Percentiles rank a stretch among this genome's conserved stretches.
phyloP scores from a whole-genome alignment of 2,888 invertebrate species.

The Aleiodes leptofemur region DNA sequence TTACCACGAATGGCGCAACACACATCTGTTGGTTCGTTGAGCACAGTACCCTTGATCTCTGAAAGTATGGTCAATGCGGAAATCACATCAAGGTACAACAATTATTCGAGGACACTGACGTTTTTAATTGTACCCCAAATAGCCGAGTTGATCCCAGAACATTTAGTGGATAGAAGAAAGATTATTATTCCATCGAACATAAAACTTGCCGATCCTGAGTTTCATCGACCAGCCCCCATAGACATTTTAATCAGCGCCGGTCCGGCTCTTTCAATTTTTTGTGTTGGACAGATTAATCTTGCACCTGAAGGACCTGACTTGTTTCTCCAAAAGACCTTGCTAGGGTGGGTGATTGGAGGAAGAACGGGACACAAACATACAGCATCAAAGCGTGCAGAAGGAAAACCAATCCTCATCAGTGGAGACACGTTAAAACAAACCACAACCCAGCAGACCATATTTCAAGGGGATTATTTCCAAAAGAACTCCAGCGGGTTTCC shows the following conservation, averaged over 20 bases:
- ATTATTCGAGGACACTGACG: constrained; percentile 6
- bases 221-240: background rate
- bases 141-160: constrained; percentile 9
- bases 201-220: background rate
- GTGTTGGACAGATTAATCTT: background rate
- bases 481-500: constrained; percentile 43
- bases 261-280: background rate
- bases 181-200: background rate
- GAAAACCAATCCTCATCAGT: background rate
- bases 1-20: constrained; percentile 4
- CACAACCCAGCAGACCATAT: constrained; percentile 56
- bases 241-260: background rate
- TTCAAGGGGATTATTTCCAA: constrained; percentile 49
- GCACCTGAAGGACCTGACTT: background rate
- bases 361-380: too few relatives aligned
- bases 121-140: constrained; percentile 43
- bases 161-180: background rate
- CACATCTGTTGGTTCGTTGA: background rate
- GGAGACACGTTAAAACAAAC: constrained; percentile 41
- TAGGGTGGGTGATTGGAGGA: constrained; percentile 18
- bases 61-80: too few relatives aligned
- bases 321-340: background rate
- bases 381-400: too few relatives aligned
- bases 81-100: background rate
- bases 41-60: too few relatives aligned